Evolutionary conservation across 2,113 vertebrate species (phyloP), one percentile per base, ranked within the genome.

Genomic region (Stictonetta naevosa): DNA sequence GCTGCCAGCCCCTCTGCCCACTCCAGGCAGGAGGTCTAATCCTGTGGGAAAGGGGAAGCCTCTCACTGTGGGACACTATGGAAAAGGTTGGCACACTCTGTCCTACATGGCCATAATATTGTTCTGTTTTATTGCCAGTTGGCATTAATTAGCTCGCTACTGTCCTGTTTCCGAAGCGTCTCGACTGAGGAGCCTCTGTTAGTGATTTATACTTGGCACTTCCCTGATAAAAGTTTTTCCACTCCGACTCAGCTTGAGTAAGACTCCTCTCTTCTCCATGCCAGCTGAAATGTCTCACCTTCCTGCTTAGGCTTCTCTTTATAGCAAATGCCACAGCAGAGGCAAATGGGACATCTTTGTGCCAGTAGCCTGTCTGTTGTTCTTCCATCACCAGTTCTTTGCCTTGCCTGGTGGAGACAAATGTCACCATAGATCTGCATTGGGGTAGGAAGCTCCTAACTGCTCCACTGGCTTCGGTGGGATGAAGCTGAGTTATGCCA

Each of bases 401-500:
- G 6, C 52, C 71, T 69, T 89, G 58, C 75, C 67, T 82, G 55
- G 78, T 82, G 77, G 91, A 7, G 7, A 84, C 75, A 94, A 91
- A 93, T 63, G 53, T 87, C 83, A 85, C 63, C 36, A 55, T 53
- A 53, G 87, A 86, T 81, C 92, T 59, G 48, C 91, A 87, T 84
- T 87, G 53, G 73, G 73, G 92, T 92, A 88, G 92, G 60, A 84
- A 64, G 34, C n/a, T 93, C 74, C 83, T 79, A 84, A 86, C 77
- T 90, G 58, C 67, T 88, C 73, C 77, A 38, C 44, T 82, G 64
- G 67, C 62, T 93, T 78, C 83, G 72, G 38, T 18, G 55, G 83
- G 86, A 89, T 76, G 42, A 83, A 77, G 67, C n/a, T 83, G n/a
- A 78, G 31, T 85, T 91, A 87, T 33, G 85, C 64, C 85, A 93